Evolutionary conservation across 2,888 invertebrate species (phyloP), one percentile per base, ranked within the genome.

Genomic region (Nysson spinosus): DNA sequence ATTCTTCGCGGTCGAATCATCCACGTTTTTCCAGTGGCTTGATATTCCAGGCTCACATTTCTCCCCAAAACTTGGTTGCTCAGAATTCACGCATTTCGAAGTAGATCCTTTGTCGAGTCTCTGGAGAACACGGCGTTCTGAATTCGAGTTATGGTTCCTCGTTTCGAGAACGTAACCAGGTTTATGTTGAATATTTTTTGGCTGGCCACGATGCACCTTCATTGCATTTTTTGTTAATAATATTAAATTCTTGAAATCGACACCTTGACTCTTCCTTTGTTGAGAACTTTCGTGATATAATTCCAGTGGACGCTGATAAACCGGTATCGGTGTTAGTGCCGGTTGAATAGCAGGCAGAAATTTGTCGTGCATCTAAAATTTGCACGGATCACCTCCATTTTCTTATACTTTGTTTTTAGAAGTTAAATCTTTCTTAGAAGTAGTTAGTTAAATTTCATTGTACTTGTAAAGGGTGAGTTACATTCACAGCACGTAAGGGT

Each of bases 201-300:
- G 66, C 26, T 81, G 82, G 22, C 73, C 78, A 0, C 83, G 61
- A 4, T 62, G 71, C 5, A 46, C 50, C 6, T 67, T 70, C 60
- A 66, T 70, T 0, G 69, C 84, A 43, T 72, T 85, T 35, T 84
- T 87, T 4, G 87, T 87, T 40, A 87, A 34, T 0, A 86, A 50
- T 50, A 87, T 87, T 3, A 87, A 65, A 67, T 87, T 87, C 32
- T 81, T 85, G 34, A 84, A 86, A 56, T 86, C 86, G 1, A 84
- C 85, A 0, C 85, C 86, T 20, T 83, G 83, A 28, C 62, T 79
- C 39, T 82, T 84, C 0, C 82, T 69, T 14, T 81, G 81, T 4
- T 74, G 70, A 0, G 72, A 56, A 1, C 77, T 54, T 0, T 85
- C 85, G 17, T 78, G 80, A 14, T 82, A 79, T 3, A 82, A 40